Evolutionary conservation across 2,113 vertebrate species (phyloP), one percentile per base, ranked within the genome.

Genomic region (Xenopus laevis): DNA sequence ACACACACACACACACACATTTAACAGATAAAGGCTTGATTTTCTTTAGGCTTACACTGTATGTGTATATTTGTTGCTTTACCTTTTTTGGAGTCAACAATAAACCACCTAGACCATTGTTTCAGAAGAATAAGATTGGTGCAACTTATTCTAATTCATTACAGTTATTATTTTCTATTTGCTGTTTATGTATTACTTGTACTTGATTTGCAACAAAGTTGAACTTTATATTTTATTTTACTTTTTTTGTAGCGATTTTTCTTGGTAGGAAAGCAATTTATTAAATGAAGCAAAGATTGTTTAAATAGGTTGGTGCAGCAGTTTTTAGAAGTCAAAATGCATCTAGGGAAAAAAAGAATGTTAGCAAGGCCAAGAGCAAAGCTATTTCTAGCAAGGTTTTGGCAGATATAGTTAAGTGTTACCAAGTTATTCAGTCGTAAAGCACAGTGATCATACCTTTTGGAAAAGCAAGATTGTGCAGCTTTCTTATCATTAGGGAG

Each of bases 301-400:
- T 46, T 74, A 60, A 68, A 68, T 68, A 74, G 64, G 64, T 61
- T 68, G 72, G 72, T 74, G 72, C 65, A 74, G 65, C 55, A 68
- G 23, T 27, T 27, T 27, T 27, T 27, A 27, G 23, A 27, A 27
- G 5, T 74, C 72, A 74, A 74, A 68, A 74, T 68, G 72, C 30
- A 57, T 66, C 65, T 68, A 65, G 65, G 72, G 72, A 74, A 47
- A 74, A 40, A 45, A 67, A 33, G 30, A 59, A 68, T 74, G 72
- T 74, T 67, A 74, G 65, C 57, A 61, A 68, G 72, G 72, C 72
- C 72, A 74, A 74, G 65, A 68, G 65, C 64, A 74, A 74, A 74
- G 72, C 65, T 74, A 67, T 74, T 74, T 61, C 72, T 68, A 74
- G 63, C 63, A 66, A 74, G 71, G 71, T 66, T 73, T 74, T 59